phyloP scores from a whole-genome alignment of 1,140 invertebrate genomes.

The Saccostrea cuccullata region DNA sequence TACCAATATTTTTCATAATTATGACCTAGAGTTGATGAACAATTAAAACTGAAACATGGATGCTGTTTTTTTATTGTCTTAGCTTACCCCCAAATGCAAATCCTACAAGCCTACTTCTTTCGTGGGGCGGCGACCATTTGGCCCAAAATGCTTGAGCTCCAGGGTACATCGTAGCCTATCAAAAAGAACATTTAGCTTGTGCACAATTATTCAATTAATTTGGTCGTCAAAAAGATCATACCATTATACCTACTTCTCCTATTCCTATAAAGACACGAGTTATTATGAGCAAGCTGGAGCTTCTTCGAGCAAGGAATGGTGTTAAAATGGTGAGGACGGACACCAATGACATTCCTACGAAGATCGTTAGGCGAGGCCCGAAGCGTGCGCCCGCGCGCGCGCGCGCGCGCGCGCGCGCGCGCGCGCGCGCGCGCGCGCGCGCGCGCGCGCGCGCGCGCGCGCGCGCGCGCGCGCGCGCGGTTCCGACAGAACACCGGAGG shows the following conservation, averaged over 20 bases:
- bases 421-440: too few relatives aligned
- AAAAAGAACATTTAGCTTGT: neutral
- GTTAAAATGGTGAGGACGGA: constrained; percentile 90
- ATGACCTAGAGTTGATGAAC: too few relatives aligned
- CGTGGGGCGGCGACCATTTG: constrained; percentile 75
- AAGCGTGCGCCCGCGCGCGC: too few relatives aligned
- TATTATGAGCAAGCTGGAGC: constrained; percentile 75
- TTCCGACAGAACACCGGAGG: constrained; percentile 87
- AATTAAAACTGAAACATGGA: too few relatives aligned
- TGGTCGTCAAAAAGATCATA: constrained; percentile 52
- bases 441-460: too few relatives aligned
- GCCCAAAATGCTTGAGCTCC: constrained; percentile 88
- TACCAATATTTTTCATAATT: too few relatives aligned
- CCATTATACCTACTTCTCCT: constrained; percentile 65
- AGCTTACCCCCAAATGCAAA: constrained; percentile 73
- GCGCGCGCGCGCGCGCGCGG: too few relatives aligned
- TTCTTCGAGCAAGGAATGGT: constrained; percentile 85
- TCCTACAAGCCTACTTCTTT: constrained; percentile 73
- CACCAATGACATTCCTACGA: constrained; percentile 88
- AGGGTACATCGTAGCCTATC: constrained; percentile 91
- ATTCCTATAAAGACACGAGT: constrained; percentile 78
- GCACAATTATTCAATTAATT: neutral
- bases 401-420: too few relatives aligned
- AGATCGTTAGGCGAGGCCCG: constrained; percentile 88
- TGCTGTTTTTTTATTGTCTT: neutral